Conservation (phyloP, 2,888 invertebrate genomes). For the Spilarctia lutea region DNA sequence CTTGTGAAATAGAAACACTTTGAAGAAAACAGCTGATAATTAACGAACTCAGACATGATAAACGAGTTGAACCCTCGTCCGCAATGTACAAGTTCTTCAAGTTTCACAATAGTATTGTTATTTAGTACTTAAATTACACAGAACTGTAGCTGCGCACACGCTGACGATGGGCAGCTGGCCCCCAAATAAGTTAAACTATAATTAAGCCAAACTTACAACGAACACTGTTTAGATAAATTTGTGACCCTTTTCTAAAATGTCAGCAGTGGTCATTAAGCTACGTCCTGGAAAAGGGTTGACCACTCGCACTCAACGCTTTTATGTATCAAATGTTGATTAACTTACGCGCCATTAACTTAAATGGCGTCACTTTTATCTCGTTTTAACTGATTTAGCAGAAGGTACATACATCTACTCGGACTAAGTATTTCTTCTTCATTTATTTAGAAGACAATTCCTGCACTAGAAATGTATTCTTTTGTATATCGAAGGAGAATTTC, state of each 20-base stretch:
- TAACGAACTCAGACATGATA: conserved; percentile 11
- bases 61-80: conserved; percentile 15
- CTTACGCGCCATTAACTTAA: conserved; percentile 45
- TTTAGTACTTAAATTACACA: conserved; percentile 55
- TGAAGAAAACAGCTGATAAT: conserved; percentile 1
- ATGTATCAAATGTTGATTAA: conserved; percentile 68
- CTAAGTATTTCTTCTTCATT: background rate
- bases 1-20: background rate
- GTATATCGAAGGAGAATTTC: no score
- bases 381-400: conserved; percentile 36
- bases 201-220: conserved; percentile 65
- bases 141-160: conserved; percentile 51
- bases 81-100: conserved; percentile 29
- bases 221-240: conserved; percentile 80
- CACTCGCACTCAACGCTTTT: conserved; percentile 60
- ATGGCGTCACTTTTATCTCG: conserved; percentile 43
- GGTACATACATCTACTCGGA: conserved; percentile 18
- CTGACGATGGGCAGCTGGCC: conserved; percentile 66
- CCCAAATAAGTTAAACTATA: conserved; percentile 83
- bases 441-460: no score
- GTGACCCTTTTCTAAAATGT: conserved; percentile 84
- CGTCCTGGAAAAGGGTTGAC: conserved; percentile 76
- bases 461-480: no score
- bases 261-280: conserved; percentile 75
- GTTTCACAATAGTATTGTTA: conserved; percentile 48